Percentiles rank a stretch among this genome's conserved stretches.
Conservation (phyloP, 2,797 vertebrate genomes). For the Denticeps clupeoides region DNA sequence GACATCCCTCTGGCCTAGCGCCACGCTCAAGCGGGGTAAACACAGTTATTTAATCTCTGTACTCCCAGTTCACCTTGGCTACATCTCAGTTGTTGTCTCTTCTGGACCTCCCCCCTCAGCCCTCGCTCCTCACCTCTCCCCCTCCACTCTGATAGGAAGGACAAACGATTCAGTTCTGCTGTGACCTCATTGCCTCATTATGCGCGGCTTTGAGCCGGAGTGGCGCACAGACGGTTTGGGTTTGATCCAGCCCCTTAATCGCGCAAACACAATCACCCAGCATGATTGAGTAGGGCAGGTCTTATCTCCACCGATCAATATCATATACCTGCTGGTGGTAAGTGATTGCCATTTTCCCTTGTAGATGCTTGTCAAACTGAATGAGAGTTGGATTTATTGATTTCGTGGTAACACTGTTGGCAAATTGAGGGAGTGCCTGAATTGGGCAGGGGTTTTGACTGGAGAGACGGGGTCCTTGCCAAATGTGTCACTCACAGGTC, state of each 20-base stretch:
- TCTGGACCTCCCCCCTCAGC: background rate
- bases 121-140: background rate
- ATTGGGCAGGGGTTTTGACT: slow-evolving; percentile 27
- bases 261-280: slow-evolving; percentile 44
- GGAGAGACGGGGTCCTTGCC: slow-evolving; percentile 21
- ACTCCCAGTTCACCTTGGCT: background rate
- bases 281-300: slow-evolving; percentile 56
- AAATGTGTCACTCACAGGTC: slow-evolving; percentile 34
- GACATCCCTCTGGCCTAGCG: too few relatives aligned
- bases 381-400: slow-evolving; percentile 61
- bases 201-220: slow-evolving; percentile 35
- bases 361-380: slow-evolving; percentile 64
- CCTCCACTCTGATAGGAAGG: slow-evolving; percentile 16
- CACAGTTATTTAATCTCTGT: background rate
- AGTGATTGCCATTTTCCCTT: slow-evolving; percentile 52
- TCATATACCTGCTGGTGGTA: slow-evolving; percentile 55
- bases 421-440: slow-evolving; percentile 44
- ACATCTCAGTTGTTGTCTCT: background rate
- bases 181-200: slow-evolving; percentile 32
- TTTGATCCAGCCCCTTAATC: slow-evolving; percentile 42
- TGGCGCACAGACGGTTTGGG: slow-evolving; percentile 35
- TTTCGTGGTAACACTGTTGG: slow-evolving; percentile 60
- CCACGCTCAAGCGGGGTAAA: too few relatives aligned
- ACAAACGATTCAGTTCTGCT: slow-evolving; percentile 30
- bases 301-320: slow-evolving; percentile 58